Conservation (phyloP, 2,113 vertebrate genomes). For the Sminthopsis crassicaudata region DNA sequence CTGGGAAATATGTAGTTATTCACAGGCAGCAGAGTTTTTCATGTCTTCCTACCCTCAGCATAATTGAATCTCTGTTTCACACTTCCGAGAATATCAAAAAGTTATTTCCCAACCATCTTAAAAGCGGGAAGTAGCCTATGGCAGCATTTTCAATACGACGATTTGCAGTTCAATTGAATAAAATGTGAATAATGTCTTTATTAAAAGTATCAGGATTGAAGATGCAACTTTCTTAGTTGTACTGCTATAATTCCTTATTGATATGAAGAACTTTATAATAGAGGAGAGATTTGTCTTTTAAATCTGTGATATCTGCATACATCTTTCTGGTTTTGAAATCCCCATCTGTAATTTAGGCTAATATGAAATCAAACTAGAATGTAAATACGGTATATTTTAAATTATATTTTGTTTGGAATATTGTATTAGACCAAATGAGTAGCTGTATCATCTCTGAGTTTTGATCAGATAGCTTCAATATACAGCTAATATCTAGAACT, state of each 20-base stretch:
- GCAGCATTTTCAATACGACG: constrained; percentile 72
- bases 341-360: constrained; percentile 16
- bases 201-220: constrained; percentile 61
- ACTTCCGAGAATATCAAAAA: constrained; percentile 76
- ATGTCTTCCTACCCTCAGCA: constrained; percentile 64
- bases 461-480: neutral
- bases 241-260: constrained; percentile 59
- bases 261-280: constrained; percentile 74
- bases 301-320: constrained; percentile 62
- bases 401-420: constrained; percentile 52
- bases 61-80: constrained; percentile 80
- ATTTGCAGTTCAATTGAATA: constrained; percentile 74
- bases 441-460: neutral
- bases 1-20: constrained; percentile 79
- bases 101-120: constrained; percentile 74
- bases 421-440: neutral
- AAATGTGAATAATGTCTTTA: constrained; percentile 74
- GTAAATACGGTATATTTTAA: constrained; percentile 53
- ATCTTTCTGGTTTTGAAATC: constrained; percentile 59
- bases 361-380: constrained; percentile 57
- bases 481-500: neutral
- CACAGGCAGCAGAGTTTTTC: constrained; percentile 77
- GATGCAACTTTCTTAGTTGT: constrained; percentile 70
- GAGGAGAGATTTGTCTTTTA: constrained; percentile 72
- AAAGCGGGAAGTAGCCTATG: constrained; percentile 70